A percentile compares a stretch with the other conserved stretches of the same genome.
These are phyloP conservation scores for Saturnia japonica DNA, from an alignment of 2,888 invertebrate species.

Conservation along the genomic window DNA sequence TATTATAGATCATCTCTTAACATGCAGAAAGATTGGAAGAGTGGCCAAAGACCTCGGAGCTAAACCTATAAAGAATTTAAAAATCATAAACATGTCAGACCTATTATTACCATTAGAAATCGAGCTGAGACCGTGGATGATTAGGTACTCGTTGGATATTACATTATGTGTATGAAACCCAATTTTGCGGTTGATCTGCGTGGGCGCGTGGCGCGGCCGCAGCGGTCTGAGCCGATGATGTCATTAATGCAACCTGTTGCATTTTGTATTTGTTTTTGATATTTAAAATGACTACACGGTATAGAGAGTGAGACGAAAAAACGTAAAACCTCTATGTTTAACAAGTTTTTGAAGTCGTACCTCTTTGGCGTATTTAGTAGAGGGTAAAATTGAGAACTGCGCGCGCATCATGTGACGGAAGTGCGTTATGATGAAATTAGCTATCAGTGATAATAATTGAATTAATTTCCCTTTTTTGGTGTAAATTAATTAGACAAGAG, in stretches of 20 bases:
- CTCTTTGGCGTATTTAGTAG: no score
- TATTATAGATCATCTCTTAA: no score
- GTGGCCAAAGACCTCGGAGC: no score
- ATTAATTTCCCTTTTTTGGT: no score
- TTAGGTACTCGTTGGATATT: not conserved
- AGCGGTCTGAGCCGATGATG: constrained; percentile 35
- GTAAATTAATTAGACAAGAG: no score
- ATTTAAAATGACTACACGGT: not conserved
- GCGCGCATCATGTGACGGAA: no score
- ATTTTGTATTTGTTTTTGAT: constrained; percentile 25
- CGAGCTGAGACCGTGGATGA: not conserved
- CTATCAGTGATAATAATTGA: no score
- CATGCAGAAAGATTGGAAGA: no score
- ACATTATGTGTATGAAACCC: constrained; percentile 25
- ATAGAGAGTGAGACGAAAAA: not conserved
- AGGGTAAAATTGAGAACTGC: no score
- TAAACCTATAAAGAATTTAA: no score
- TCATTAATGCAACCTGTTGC: constrained; percentile 42
- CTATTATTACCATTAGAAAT: not conserved
- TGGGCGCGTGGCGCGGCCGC: constrained; percentile 34
- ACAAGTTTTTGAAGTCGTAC: no score
- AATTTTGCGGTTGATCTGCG: constrained; percentile 30
- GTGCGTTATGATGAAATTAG: no score
- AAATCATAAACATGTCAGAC: not conserved
- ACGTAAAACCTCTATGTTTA: not conserved